Evolutionary conservation across 2,113 vertebrate species (phyloP).

Genomic region (Heterotilapia buettikoferi): DNA sequence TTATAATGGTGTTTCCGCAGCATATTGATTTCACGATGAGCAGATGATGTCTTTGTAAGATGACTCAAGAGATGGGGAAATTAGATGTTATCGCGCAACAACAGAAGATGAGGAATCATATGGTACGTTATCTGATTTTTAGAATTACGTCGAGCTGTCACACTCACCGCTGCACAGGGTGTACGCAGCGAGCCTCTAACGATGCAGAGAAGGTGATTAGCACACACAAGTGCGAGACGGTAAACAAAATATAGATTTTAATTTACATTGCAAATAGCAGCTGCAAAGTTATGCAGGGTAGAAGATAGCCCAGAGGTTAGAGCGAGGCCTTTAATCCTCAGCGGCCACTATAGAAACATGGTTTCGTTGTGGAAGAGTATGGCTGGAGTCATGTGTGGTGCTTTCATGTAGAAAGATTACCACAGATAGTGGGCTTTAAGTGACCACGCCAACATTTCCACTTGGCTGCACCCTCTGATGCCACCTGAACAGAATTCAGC

Average conservation of each 20-base stretch:
- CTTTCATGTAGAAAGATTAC: conserved; percentile 59
- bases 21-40: conserved; percentile 59
- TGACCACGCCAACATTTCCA: conserved; percentile 64
- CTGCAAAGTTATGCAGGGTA: conserved; percentile 4
- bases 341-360: conserved; percentile 4
- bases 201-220: neutral
- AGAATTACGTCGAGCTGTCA: conserved; percentile 33
- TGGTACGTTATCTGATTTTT: conserved; percentile 39
- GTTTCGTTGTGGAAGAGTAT: neutral
- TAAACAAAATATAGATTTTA: conserved; percentile 40
- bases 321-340: conserved; percentile 33
- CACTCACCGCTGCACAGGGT: neutral
- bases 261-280: conserved; percentile 44
- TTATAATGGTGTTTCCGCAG: conserved; percentile 51
- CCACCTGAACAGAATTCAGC: conserved; percentile 68
- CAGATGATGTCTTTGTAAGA: conserved; percentile 49
- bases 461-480: conserved; percentile 65
- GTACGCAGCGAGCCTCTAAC: neutral
- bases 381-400: neutral
- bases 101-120: conserved; percentile 25
- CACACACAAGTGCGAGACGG: neutral
- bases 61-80: conserved; percentile 49
- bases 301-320: conserved; percentile 25
- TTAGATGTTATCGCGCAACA: conserved; percentile 55
- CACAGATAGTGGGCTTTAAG: conserved; percentile 62